Evolutionary conservation across 2,797 vertebrate genomes (phyloP).

Genomic region (Gallirallus australis): DNA sequence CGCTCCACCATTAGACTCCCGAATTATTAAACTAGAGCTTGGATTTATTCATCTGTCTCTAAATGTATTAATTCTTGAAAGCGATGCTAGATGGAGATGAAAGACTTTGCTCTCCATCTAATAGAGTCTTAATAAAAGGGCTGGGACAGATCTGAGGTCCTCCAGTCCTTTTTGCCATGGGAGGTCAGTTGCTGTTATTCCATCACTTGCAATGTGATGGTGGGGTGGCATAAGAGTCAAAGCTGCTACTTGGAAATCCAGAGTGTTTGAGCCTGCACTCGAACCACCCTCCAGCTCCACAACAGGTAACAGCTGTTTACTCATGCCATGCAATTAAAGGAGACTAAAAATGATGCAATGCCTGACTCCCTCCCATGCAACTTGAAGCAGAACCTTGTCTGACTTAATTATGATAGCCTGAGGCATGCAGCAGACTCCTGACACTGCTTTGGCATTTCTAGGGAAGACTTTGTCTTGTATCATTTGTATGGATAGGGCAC

Average conservation of each 20-base stretch:
- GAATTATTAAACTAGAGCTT: conserved; percentile 4
- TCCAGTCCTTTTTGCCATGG: neutral
- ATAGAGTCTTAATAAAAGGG: neutral
- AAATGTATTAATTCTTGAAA: neutral
- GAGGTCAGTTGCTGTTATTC: neutral
- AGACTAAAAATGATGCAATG: neutral
- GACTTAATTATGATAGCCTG: neutral
- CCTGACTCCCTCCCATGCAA: neutral
- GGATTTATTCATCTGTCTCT: neutral
- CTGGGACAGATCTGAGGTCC: neutral
- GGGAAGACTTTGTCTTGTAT: conserved; percentile 14
- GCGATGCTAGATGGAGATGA: neutral
- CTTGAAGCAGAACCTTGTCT: neutral
- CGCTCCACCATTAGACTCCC: neutral
- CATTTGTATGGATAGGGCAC: neutral
- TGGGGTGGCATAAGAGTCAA: neutral
- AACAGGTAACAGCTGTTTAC: neutral
- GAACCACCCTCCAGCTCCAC: neutral
- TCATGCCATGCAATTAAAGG: neutral
- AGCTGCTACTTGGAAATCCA: neutral
- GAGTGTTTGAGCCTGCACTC: neutral
- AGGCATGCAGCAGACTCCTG: neutral
- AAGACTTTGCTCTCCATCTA: neutral
- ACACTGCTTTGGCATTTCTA: conserved; percentile 12
- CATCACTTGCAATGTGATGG: neutral